Evolutionary conservation across 2,797 vertebrate species (phyloP).

Genomic region (Vultur gryphus): DNA sequence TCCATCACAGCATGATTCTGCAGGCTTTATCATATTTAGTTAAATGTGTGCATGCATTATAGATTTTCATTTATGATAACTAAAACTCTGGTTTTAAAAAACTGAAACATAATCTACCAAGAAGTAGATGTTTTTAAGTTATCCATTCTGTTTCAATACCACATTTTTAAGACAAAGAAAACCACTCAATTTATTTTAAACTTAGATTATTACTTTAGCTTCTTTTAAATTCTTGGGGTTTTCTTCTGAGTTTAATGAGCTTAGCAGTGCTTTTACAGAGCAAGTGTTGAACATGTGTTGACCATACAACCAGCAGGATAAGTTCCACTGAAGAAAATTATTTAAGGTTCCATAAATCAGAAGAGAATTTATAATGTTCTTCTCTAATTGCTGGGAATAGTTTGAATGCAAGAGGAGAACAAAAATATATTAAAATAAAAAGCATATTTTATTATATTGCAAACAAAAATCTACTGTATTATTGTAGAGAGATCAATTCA

Average conservation of each 20-base stretch:
- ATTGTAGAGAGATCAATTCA: neutral
- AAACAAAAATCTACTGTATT: neutral
- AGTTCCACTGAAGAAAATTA: conserved; percentile 15
- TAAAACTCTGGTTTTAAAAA: neutral
- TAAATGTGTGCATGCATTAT: neutral
- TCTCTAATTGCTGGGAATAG: neutral
- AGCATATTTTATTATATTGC: neutral
- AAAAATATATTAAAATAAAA: conserved; percentile 8
- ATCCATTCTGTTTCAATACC: neutral
- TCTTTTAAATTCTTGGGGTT: neutral
- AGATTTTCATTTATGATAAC: neutral
- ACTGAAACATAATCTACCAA: neutral
- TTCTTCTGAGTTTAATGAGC: neutral
- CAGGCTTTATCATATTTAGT: neutral
- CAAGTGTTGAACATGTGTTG: conserved; percentile 36
- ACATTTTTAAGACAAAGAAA: neutral
- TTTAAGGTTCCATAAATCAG: conserved; percentile 17
- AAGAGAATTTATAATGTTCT: neutral
- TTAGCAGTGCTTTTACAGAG: conserved; percentile 9
- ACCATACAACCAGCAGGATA: neutral
- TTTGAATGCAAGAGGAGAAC: neutral
- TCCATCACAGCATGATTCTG: neutral
- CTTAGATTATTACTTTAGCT: neutral
- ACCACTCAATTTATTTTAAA: neutral
- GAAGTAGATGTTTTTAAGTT: neutral